phyloP scores from a whole-genome alignment of 2,113 vertebrate species.

The Osmerus eperlanus region DNA sequence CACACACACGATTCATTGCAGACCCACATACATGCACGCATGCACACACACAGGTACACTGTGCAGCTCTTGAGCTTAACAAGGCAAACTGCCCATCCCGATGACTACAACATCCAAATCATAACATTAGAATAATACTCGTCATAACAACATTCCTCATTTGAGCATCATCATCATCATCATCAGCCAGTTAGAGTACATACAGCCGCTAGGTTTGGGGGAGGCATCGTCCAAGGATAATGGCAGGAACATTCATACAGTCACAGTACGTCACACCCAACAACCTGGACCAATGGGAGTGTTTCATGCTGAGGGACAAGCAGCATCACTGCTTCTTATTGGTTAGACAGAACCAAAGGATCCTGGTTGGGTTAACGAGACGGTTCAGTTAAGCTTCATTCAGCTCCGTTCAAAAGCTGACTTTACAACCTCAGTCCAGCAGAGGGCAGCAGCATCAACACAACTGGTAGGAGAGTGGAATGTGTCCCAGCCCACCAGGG shows the following conservation, averaged over 20 bases:
- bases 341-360: conserved; percentile 7
- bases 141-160: conserved; percentile 60
- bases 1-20: conserved; percentile 10
- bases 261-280: neutral
- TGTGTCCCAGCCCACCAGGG: neutral
- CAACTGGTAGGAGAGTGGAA: neutral
- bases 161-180: conserved; percentile 36
- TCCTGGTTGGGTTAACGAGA: neutral
- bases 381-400: no score
- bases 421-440: conserved; percentile 58
- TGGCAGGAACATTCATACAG: no score
- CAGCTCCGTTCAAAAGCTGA: neutral
- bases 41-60: conserved; percentile 15
- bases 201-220: no score
- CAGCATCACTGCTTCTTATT: conserved; percentile 1
- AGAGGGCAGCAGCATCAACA: conserved; percentile 44
- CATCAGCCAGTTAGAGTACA: neutral
- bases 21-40: neutral
- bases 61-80: conserved; percentile 48
- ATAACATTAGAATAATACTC: conserved; percentile 50
- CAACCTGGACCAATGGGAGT: neutral
- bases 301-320: conserved; percentile 43
- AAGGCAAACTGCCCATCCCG: conserved; percentile 39
- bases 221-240: no score
- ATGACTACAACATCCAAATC: conserved; percentile 46